A percentile compares a stretch with the other conserved stretches of the same genome.
Evolutionary conservation across 1,140 invertebrate genomes (phyloP).

Genomic region (Calycopis cecrops): DNA sequence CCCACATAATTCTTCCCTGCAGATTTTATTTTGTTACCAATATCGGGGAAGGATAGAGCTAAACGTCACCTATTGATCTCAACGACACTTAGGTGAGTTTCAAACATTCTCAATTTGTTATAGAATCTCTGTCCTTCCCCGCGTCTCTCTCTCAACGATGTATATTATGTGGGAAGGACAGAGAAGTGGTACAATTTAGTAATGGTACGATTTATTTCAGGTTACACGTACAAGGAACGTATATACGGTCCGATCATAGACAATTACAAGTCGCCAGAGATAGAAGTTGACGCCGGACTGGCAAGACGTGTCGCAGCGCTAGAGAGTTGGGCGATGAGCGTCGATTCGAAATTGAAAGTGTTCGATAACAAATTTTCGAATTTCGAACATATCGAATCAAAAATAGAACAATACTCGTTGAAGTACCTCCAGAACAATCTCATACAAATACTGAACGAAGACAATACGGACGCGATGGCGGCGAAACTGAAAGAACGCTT

Average conservation of each 20-base stretch:
- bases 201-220: constrained; percentile 42
- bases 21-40: constrained; percentile 24
- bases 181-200: constrained; percentile 29
- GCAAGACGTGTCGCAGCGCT: constrained; percentile 52
- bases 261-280: constrained; percentile 48
- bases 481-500: constrained; percentile 51
- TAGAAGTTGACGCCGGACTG: constrained; percentile 46
- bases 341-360: constrained; percentile 45
- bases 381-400: constrained; percentile 50
- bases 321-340: constrained; percentile 57
- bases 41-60: constrained; percentile 69
- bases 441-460: constrained; percentile 49
- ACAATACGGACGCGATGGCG: constrained; percentile 47
- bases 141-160: constrained; percentile 22
- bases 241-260: constrained; percentile 34
- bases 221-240: constrained; percentile 47
- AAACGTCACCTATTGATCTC: constrained; percentile 65
- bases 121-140: constrained; percentile 69
- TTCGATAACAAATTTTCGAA: constrained; percentile 55
- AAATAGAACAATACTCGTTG: constrained; percentile 59
- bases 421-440: constrained; percentile 58
- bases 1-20: constrained; percentile 62
- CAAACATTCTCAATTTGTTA: constrained; percentile 18
- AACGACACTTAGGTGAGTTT: constrained; percentile 68
- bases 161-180: constrained; percentile 64